Conservation (phyloP, 2,888 invertebrate genomes). For the Morpho helenor region DNA sequence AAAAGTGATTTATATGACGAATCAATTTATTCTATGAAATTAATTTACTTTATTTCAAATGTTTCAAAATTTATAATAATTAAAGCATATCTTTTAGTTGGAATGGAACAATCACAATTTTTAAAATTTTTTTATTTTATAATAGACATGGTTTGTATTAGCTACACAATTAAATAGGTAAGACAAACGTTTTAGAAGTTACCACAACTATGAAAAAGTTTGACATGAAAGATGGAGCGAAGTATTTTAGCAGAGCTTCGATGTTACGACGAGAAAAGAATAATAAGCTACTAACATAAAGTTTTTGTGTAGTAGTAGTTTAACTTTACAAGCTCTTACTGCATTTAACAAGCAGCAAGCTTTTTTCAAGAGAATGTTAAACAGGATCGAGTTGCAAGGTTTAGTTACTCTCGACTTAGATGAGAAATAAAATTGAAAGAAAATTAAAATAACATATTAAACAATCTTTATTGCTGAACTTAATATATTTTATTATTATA, state of each 20-base stretch:
- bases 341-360: neutral
- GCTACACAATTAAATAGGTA: slow-evolving; percentile 9
- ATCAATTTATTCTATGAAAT: too few relatives aligned
- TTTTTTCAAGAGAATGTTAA: neutral
- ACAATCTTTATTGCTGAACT: too few relatives aligned
- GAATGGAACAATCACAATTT: neutral
- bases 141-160: slow-evolving; percentile 12
- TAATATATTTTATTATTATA: too few relatives aligned
- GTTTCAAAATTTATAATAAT: too few relatives aligned
- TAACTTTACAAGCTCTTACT: neutral
- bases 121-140: slow-evolving; percentile 4
- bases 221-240: slow-evolving; percentile 11
- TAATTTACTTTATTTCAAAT: too few relatives aligned
- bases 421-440: too few relatives aligned
- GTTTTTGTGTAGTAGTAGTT: neutral
- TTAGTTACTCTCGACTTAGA: too few relatives aligned
- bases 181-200: slow-evolving; percentile 15
- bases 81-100: neutral
- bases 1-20: too few relatives aligned
- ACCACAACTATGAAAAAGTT: slow-evolving; percentile 23
- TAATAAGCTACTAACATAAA: slow-evolving; percentile 10
- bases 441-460: too few relatives aligned
- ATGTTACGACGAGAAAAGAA: slow-evolving; percentile 14
- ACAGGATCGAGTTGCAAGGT: too few relatives aligned
- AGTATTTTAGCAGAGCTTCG: slow-evolving; percentile 18